Evolutionary conservation across 2,113 vertebrate genomes (phyloP).

Genomic region (Tachysurus fulvidraco): DNA sequence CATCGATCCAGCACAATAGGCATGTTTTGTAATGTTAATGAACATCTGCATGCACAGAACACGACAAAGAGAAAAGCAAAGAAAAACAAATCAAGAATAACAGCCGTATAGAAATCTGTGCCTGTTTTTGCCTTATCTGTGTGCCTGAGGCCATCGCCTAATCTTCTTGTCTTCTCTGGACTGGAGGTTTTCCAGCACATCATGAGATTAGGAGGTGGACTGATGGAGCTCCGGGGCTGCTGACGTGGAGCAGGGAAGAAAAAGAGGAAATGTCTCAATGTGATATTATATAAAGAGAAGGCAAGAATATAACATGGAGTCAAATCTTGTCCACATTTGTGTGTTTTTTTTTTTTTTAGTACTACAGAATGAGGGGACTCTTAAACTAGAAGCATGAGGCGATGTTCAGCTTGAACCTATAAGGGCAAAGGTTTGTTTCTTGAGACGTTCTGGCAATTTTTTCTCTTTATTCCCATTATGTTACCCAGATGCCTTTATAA

Average conservation of each 20-base stretch:
- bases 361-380: background rate
- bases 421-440: background rate
- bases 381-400: background rate
- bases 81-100: constrained; percentile 31
- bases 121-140: constrained; percentile 34
- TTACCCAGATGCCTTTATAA: background rate
- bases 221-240: constrained; percentile 5
- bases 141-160: constrained; percentile 33
- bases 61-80: constrained; percentile 5
- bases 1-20: background rate
- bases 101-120: constrained; percentile 28
- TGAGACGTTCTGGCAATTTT: background rate
- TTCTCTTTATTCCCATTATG: background rate
- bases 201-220: constrained; percentile 41
- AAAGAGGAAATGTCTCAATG: background rate
- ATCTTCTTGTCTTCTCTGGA: constrained; percentile 30
- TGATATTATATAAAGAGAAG: background rate
- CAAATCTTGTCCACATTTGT: background rate
- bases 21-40: constrained; percentile 29
- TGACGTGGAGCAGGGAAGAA: background rate
- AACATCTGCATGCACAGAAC: constrained; percentile 17
- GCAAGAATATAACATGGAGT: background rate
- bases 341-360: background rate
- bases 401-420: background rate
- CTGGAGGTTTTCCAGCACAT: constrained; percentile 29